Percentiles rank a stretch among this genome's conserved stretches.
Evolutionary conservation across 2,113 vertebrate species (phyloP).

Genomic region (Bostrychus sinensis): DNA sequence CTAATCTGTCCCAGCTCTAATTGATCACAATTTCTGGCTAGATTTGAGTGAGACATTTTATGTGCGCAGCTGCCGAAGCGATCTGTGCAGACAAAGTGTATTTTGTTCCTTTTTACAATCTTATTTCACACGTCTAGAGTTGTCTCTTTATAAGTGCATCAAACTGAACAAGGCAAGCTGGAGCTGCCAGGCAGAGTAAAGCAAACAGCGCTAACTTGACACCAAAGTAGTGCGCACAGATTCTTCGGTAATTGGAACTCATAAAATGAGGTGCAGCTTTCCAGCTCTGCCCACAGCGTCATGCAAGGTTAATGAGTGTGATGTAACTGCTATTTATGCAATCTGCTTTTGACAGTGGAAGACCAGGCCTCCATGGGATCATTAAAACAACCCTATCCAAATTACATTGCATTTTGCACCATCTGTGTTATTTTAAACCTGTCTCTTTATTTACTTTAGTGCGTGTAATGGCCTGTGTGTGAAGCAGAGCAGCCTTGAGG

Average conservation of each 20-base stretch:
- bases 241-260: slow-evolving; percentile 2
- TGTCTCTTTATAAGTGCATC: neutral
- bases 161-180: neutral
- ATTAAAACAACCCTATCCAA: neutral
- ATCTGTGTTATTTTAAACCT: neutral
- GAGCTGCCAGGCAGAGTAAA: neutral
- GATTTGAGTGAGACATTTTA: slow-evolving; percentile 10
- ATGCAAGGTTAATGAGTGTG: slow-evolving; percentile 8
- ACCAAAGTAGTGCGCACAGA: neutral
- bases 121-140: slow-evolving; percentile 7
- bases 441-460: slow-evolving; percentile 1
- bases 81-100: neutral
- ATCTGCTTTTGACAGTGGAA: neutral
- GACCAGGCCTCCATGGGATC: neutral
- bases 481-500: slow-evolving; percentile 15
- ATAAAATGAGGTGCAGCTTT: slow-evolving; percentile 18
- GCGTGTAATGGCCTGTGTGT: neutral
- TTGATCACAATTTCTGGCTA: slow-evolving; percentile 62
- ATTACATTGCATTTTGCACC: neutral
- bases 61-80: slow-evolving; percentile 25
- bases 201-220: neutral
- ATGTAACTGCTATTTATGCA: neutral
- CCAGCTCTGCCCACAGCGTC: slow-evolving; percentile 22
- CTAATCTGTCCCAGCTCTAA: slow-evolving; percentile 41
- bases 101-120: neutral